Percentiles rank a stretch among this genome's conserved stretches.
Conservation (phyloP, 2,113 vertebrate genomes). For the Microtus pennsylvanicus region DNA sequence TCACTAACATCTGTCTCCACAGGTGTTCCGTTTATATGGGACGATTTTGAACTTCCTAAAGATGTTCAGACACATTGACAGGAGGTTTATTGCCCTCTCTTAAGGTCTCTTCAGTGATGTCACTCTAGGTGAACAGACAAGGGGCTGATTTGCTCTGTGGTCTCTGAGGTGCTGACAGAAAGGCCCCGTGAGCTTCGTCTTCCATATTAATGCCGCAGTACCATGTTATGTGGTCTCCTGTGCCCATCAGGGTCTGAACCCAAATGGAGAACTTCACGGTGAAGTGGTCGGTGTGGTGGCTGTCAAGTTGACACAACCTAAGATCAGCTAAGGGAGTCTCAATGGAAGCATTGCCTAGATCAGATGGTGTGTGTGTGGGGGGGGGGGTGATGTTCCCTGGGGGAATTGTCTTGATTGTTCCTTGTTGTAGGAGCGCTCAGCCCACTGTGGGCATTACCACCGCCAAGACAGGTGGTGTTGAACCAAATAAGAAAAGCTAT, state of each 20-base stretch:
- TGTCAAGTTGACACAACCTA: neutral
- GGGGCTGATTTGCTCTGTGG: neutral
- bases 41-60: neutral
- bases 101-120: neutral
- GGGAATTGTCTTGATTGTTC: neutral
- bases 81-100: neutral
- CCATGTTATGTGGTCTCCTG: neutral
- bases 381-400: no score
- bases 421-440: neutral
- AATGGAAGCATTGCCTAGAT: neutral
- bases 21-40: neutral
- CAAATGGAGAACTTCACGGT: neutral
- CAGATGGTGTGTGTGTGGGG: neutral
- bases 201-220: neutral
- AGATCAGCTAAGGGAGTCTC: neutral
- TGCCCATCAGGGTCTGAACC: neutral
- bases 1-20: neutral
- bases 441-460: neutral
- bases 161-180: neutral
- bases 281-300: neutral
- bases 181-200: neutral
- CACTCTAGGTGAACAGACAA: neutral
- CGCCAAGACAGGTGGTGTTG: neutral
- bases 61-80: neutral
- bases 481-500: no score